A percentile compares a stretch with the other conserved stretches of the same genome.
Conservation (phyloP, 2,797 vertebrate genomes). For the Darevskia nairensis region DNA sequence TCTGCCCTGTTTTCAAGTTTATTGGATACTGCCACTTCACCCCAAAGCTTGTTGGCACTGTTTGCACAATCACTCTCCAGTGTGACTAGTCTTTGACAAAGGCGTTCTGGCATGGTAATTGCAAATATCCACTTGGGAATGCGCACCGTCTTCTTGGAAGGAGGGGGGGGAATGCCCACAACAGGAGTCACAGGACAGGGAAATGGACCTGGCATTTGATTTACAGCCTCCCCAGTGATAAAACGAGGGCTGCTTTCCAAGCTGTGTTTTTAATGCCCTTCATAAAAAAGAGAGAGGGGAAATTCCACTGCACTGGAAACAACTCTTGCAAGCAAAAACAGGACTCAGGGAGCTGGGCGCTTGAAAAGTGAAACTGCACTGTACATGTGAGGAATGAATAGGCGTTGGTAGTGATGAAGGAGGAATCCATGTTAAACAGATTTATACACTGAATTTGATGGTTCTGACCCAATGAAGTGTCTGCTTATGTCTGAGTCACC, state of each 20-base stretch:
- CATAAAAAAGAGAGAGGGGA: neutral
- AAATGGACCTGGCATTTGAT: neutral
- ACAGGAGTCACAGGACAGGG: neutral
- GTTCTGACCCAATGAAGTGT: too few relatives aligned
- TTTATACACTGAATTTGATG: too few relatives aligned
- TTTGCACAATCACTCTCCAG: neutral
- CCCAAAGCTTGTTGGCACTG: neutral
- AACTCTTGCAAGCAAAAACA: neutral
- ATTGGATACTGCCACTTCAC: neutral
- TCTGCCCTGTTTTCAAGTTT: neutral
- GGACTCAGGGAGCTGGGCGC: neutral
- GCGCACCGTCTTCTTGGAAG: neutral
- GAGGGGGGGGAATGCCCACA: neutral
- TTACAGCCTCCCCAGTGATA: conserved; percentile 9
- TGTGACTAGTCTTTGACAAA: neutral
- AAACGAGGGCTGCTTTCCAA: neutral
- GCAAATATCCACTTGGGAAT: neutral
- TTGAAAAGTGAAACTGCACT: neutral
- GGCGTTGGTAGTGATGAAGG: neutral
- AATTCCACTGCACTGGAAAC: neutral
- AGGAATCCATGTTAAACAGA: neutral
- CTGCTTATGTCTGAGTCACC: too few relatives aligned
- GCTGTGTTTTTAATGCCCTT: conserved; percentile 12
- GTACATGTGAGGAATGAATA: neutral
- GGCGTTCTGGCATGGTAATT: conserved; percentile 7